A percentile compares a stretch with the other conserved stretches of the same genome.
These are phyloP conservation scores for Sinocyclocheilus rhinocerous DNA, from an alignment of 2,113 vertebrate genomes.

Conservation along the genomic window DNA sequence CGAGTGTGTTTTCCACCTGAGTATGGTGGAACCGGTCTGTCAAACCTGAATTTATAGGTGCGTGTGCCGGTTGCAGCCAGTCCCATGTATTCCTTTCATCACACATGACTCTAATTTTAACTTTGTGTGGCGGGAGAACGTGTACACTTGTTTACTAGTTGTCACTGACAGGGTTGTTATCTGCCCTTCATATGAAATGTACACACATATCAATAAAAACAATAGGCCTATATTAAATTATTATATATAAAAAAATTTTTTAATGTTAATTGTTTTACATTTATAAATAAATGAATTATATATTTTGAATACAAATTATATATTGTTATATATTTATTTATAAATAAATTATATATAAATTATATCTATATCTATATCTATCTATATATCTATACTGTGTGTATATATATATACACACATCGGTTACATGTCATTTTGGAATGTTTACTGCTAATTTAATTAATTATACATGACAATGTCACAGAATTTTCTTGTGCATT, in stretches of 20 bases:
- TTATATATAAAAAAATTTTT: too few species aligned
- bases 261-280: too few species aligned
- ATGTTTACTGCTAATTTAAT: too few species aligned
- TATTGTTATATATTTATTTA: too few species aligned
- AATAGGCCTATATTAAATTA: background rate
- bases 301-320: too few species aligned
- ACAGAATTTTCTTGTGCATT: background rate
- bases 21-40: constrained; percentile 5
- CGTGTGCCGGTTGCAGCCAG: constrained; percentile 55
- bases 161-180: background rate
- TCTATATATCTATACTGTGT: too few species aligned
- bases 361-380: too few species aligned
- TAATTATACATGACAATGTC: background rate
- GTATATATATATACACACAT: background rate
- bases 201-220: background rate
- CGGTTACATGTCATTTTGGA: background rate
- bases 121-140: constrained; percentile 57
- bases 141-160: constrained; percentile 67
- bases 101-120: constrained; percentile 59
- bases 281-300: too few species aligned
- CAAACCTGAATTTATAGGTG: constrained; percentile 70
- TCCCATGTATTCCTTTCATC: constrained; percentile 23
- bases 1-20: background rate
- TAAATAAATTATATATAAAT: too few species aligned
- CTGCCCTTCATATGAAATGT: background rate